Evolutionary conservation across 1,140 invertebrate genomes (phyloP).

Genomic region (Trichomalopsis sarcophagae): DNA sequence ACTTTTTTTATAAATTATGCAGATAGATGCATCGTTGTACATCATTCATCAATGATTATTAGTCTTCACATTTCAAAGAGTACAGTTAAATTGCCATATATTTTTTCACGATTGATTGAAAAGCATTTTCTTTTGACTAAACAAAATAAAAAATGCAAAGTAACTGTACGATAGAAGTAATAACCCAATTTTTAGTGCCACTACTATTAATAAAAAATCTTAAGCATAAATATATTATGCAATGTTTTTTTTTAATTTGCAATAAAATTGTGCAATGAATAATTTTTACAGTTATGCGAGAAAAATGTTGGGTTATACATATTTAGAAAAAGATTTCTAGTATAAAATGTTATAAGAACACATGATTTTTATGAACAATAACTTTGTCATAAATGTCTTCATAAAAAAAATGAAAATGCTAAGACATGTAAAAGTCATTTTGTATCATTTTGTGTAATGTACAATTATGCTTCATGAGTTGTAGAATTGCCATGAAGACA

Average conservation of each 20-base stretch:
- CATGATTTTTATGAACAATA: conserved; percentile 40
- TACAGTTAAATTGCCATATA: conserved; percentile 42
- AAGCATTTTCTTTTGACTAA: conserved; percentile 23
- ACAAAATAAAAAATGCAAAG: conserved; percentile 38
- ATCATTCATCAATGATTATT: conserved; percentile 20
- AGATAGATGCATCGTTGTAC: neutral
- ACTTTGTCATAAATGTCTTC: conserved; percentile 46
- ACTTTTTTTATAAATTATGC: conserved; percentile 28
- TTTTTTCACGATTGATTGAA: conserved; percentile 47
- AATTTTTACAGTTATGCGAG: conserved; percentile 2
- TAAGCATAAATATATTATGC: conserved; percentile 45
- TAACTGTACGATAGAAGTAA: conserved; percentile 43
- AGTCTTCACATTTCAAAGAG: conserved; percentile 22
- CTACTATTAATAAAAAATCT: conserved; percentile 10
- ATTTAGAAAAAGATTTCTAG: conserved; percentile 45
- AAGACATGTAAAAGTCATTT: conserved; percentile 35
- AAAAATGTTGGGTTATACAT: conserved; percentile 37
- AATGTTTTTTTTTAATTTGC: conserved; percentile 22
- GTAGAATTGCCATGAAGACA: conserved; percentile 32
- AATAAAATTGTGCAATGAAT: conserved; percentile 9
- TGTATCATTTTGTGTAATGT: conserved; percentile 32
- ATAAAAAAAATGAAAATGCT: conserved; percentile 40
- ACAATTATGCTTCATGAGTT: conserved; percentile 40
- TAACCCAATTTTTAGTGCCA: conserved; percentile 15
- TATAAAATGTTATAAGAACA: conserved; percentile 44